phyloP scores from a whole-genome alignment of 2,113 vertebrate genomes.

The Dermatemys mawii region DNA sequence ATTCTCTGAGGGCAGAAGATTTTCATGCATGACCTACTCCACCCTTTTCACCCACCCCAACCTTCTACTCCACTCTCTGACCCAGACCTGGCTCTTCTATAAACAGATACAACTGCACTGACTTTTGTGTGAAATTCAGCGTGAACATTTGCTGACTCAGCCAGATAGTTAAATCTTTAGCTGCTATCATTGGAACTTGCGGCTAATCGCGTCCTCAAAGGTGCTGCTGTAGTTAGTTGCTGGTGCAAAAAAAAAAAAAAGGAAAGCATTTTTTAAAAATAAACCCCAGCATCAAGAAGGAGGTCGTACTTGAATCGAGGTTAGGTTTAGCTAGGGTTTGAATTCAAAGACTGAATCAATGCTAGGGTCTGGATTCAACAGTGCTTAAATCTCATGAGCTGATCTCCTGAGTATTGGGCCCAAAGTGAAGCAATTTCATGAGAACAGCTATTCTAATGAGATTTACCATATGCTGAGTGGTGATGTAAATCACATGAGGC shows the following conservation, averaged over 20 bases:
- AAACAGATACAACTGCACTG: neutral
- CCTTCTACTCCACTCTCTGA: neutral
- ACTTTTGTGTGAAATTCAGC: slow-evolving; percentile 3
- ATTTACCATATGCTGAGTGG: neutral
- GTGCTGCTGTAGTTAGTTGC: neutral
- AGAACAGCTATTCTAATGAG: neutral
- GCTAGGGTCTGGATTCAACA: neutral
- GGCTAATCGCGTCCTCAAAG: neutral
- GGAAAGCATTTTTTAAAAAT: rapidly evolving
- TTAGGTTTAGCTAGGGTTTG: neutral
- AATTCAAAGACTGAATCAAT: neutral
- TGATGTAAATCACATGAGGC: neutral
- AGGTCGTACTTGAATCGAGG: neutral
- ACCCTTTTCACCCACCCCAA: neutral
- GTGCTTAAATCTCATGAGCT: neutral
- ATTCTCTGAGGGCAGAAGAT: neutral
- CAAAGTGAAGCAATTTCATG: neutral
- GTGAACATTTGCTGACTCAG: neutral
- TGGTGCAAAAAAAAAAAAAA: neutral
- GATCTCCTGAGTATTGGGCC: neutral
- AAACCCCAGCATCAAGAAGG: neutral
- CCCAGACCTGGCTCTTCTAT: neutral
- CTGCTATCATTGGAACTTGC: neutral
- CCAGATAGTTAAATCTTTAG: neutral
- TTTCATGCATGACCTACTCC: neutral